Conservation (phyloP, 2,888 invertebrate genomes). For the Drosophila antonietae region DNA sequence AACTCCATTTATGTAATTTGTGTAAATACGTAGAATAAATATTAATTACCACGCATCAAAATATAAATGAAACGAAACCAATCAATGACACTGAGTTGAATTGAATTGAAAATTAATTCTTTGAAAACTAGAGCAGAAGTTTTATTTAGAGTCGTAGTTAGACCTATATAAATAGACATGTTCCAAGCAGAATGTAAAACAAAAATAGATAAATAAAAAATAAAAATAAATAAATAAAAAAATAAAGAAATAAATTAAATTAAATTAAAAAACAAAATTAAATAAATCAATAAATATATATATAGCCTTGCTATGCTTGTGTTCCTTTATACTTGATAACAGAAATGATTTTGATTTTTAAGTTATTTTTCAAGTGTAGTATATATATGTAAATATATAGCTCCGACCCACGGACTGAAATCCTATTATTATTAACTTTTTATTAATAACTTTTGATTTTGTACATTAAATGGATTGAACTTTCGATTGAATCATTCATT, state of each 20-base stretch:
- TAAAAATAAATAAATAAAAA: not conserved
- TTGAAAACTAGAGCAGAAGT: conserved; percentile 24
- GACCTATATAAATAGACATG: conserved; percentile 13
- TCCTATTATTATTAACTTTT: not conserved
- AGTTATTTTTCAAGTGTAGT: not conserved
- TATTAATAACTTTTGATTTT: not conserved
- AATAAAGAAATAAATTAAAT: too few relatives aligned
- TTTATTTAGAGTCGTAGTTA: conserved; percentile 22
- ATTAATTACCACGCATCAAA: conserved; percentile 27
- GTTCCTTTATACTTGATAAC: not conserved
- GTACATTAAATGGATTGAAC: not conserved
- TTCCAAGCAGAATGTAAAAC: conserved; percentile 18
- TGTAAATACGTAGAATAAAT: conserved; percentile 63
- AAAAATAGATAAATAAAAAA: not conserved
- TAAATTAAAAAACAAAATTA: too few relatives aligned
- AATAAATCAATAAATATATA: too few relatives aligned
- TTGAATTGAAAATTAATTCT: conserved; percentile 10
- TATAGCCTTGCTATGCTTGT: not conserved
- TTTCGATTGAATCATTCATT: not conserved
- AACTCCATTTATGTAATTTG: conserved; percentile 53
- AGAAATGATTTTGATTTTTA: not conserved
- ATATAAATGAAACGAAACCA: conserved; percentile 24
- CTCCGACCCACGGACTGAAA: not conserved
- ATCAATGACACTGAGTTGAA: conserved; percentile 6
- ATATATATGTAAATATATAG: not conserved